Percentiles rank a stretch among this genome's conserved stretches.
Evolutionary conservation across 1,140 invertebrate genomes (phyloP).

Genomic region (Tetranychus urticae): DNA sequence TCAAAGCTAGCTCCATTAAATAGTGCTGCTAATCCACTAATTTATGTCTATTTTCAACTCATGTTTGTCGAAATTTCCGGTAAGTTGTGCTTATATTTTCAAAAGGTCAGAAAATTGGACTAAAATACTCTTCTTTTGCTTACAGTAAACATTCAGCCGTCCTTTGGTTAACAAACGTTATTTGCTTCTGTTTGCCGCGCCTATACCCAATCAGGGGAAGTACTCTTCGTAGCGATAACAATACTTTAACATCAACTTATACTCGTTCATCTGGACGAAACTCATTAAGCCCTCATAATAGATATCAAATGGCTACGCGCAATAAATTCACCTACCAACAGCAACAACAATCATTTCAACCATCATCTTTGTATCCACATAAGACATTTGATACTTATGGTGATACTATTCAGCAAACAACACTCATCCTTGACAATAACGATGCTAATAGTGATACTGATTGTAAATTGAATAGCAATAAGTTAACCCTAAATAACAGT

Average conservation of each 20-base stretch:
- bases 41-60: conserved; percentile 72
- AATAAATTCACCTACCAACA: no score
- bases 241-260: not conserved
- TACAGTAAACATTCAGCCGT: not conserved
- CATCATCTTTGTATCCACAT: no score
- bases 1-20: conserved; percentile 77
- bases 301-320: no score
- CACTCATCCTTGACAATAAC: no score
- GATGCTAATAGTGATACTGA: no score
- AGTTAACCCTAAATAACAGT: no score
- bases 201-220: not conserved
- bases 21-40: conserved; percentile 78
- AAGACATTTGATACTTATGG: no score
- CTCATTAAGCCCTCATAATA: not conserved
- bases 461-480: no score
- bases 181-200: not conserved
- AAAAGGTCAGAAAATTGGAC: not conserved
- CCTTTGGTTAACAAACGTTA: not conserved
- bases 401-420: no score
- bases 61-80: not conserved
- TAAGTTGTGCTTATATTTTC: not conserved
- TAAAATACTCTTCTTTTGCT: not conserved
- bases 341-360: no score
- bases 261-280: not conserved
- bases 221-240: not conserved